Evolutionary conservation across 2,113 vertebrate species (phyloP).

Genomic region (Lepus europaeus): DNA sequence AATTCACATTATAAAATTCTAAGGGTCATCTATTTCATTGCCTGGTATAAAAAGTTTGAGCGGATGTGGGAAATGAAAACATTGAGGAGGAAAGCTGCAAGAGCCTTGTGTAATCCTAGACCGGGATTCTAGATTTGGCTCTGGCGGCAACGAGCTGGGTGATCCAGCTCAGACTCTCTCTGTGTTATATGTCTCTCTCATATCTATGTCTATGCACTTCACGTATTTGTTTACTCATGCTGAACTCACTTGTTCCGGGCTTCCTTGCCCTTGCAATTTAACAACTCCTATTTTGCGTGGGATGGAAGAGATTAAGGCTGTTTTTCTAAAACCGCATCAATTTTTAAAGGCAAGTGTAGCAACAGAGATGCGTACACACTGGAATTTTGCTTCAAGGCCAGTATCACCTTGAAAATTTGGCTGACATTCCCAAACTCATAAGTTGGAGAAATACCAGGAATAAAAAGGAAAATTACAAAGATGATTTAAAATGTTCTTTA

Average conservation of each 20-base stretch:
- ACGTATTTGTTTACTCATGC: background rate
- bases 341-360: slow-evolving; percentile 72
- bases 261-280: slow-evolving; percentile 14
- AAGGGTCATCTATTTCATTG: background rate
- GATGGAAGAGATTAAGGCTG: slow-evolving; percentile 65
- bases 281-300: slow-evolving; percentile 64
- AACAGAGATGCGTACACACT: slow-evolving; percentile 71
- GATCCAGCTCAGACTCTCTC: background rate
- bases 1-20: background rate
- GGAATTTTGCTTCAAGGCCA: slow-evolving; percentile 78
- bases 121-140: background rate
- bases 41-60: background rate
- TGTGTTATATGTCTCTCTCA: background rate
- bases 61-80: background rate
- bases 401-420: slow-evolving; percentile 81
- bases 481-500: slow-evolving; percentile 72
- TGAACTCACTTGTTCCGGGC: slow-evolving; percentile 33
- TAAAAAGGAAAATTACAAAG: slow-evolving; percentile 70
- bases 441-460: slow-evolving; percentile 75
- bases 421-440: slow-evolving; percentile 76
- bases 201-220: background rate
- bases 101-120: background rate
- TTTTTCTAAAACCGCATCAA: slow-evolving; percentile 70
- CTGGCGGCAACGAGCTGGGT: background rate
- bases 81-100: background rate